Percentiles rank a stretch among this genome's conserved stretches.
Evolutionary conservation across 2,113 vertebrate species (phyloP).

Genomic region (Notothenia rossii): DNA sequence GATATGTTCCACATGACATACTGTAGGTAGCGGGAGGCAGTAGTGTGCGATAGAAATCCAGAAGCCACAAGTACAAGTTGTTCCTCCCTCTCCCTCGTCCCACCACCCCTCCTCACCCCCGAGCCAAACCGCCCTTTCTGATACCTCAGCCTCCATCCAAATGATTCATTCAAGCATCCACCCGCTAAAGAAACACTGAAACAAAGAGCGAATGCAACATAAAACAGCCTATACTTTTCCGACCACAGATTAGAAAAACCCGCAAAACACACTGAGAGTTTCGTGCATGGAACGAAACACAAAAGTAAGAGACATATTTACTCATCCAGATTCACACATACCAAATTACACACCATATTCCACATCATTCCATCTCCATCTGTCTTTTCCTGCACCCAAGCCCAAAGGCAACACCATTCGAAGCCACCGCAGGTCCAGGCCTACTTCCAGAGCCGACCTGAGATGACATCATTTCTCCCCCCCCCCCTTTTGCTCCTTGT

Average conservation of each 20-base stretch:
- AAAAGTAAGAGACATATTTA: slow-evolving; percentile 35
- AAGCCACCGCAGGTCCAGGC: slow-evolving; percentile 58
- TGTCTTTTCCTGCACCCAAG: slow-evolving; percentile 39
- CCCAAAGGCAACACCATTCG: slow-evolving; percentile 69
- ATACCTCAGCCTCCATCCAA: slow-evolving; percentile 71
- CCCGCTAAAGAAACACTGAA: slow-evolving; percentile 73
- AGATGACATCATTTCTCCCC: slow-evolving; percentile 78
- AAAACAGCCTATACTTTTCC: slow-evolving; percentile 73
- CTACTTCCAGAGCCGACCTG: slow-evolving; percentile 72
- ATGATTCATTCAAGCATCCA: slow-evolving; percentile 77
- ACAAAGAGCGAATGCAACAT: slow-evolving; percentile 71
- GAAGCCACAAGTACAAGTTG: slow-evolving; percentile 76
- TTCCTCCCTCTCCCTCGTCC: slow-evolving; percentile 54
- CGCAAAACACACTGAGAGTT: slow-evolving; percentile 26
- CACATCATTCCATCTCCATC: slow-evolving; percentile 44
- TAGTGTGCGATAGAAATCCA: slow-evolving; percentile 39
- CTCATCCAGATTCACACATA: slow-evolving; percentile 52
- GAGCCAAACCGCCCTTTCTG: slow-evolving; percentile 71
- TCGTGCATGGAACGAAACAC: slow-evolving; percentile 11
- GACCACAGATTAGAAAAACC: slow-evolving; percentile 30
- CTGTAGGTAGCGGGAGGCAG: slow-evolving; percentile 39
- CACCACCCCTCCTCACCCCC: slow-evolving; percentile 21
- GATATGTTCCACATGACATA: slow-evolving; percentile 46
- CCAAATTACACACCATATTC: slow-evolving; percentile 40
- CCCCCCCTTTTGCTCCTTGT: neutral